Conservation (phyloP, 2,888 invertebrate genomes). For the Criorhina ranunculi region DNA sequence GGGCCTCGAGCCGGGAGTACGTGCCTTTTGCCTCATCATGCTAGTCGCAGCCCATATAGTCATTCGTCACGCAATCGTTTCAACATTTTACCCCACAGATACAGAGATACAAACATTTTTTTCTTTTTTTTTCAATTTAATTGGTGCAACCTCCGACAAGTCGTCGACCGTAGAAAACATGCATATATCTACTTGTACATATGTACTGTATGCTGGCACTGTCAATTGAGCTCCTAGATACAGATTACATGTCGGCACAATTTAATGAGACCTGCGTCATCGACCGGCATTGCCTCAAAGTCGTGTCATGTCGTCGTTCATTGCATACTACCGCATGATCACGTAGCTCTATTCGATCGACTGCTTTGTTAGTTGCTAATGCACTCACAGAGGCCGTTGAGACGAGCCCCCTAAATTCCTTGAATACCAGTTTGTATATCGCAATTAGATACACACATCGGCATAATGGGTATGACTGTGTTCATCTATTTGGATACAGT, state of each 20-base stretch:
- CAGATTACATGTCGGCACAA: constrained; percentile 21
- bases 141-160: constrained; percentile 62
- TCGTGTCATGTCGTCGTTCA: constrained; percentile 40
- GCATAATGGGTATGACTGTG: constrained; percentile 9
- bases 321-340: constrained; percentile 63
- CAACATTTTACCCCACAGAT: constrained; percentile 22
- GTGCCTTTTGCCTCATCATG: constrained; percentile 65
- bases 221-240: constrained; percentile 28
- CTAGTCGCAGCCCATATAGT: background rate
- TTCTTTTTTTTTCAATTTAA: constrained; percentile 28
- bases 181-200: no score
- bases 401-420: constrained; percentile 76
- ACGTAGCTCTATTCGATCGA: constrained; percentile 51
- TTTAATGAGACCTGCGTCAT: constrained; percentile 68
- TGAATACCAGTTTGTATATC: constrained; percentile 70
- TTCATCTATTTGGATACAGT: constrained; percentile 37
- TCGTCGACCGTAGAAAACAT: constrained; percentile 66
- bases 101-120: constrained; percentile 15
- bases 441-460: constrained; percentile 55
- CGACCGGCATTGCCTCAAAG: constrained; percentile 71
- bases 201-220: background rate
- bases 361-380: constrained; percentile 50
- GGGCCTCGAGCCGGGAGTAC: constrained; percentile 24
- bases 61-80: constrained; percentile 44
- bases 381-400: constrained; percentile 58